Conservation (phyloP, 2,797 vertebrate genomes). For the Dromococcyx pavoninus region DNA sequence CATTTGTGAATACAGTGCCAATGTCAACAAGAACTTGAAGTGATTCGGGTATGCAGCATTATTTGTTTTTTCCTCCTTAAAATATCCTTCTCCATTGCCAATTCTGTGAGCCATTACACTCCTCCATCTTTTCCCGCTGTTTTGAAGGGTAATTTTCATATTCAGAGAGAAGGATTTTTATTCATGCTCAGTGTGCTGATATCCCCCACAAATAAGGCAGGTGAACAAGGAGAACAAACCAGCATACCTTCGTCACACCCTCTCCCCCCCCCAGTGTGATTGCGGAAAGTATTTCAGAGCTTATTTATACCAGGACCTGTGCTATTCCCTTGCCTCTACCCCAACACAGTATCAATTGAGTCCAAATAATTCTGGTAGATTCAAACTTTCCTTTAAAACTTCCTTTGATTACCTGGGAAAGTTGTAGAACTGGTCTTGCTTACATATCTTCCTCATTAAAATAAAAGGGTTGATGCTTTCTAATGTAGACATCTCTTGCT, state of each 20-base stretch:
- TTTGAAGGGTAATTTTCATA: neutral
- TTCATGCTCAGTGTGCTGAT: neutral
- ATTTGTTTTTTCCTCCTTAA: neutral
- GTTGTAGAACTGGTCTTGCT: neutral
- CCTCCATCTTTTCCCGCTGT: neutral
- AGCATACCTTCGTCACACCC: neutral
- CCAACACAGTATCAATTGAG: neutral
- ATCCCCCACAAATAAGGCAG: neutral
- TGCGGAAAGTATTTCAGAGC: neutral
- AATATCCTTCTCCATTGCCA: neutral
- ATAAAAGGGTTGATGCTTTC: neutral
- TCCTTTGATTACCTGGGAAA: neutral
- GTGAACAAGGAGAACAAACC: neutral
- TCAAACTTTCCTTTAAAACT: neutral
- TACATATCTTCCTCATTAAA: neutral
- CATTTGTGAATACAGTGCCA: conserved; percentile 8
- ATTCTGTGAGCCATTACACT: neutral
- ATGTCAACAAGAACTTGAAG: conserved; percentile 27
- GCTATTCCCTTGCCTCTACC: neutral
- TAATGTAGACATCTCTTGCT: neutral
- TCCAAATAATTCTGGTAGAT: neutral
- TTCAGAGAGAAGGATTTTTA: neutral
- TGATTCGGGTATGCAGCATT: neutral
- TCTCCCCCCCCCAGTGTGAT: neutral
- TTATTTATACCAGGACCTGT: neutral